Base-by-base conservation (phyloP, 2,888 invertebrate species). In the Monopis laevigella region DNA sequence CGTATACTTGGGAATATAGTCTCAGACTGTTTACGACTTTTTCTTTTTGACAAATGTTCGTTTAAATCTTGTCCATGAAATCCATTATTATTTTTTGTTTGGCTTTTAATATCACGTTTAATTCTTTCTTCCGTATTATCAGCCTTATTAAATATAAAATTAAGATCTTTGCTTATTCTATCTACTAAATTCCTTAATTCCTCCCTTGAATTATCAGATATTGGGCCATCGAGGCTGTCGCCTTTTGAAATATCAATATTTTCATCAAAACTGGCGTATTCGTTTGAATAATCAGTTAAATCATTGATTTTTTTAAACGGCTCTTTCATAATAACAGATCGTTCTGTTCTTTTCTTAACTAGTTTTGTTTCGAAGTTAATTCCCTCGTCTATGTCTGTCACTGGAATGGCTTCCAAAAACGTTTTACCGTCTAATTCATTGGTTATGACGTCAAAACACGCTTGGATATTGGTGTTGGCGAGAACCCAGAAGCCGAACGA, bases 401-500 rank as follows among this genome's bases (percentile, higher is more conserved):
- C 48, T 4, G 46, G 39, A 26, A 54, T 48, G 3, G 50, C 51
- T 46, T 61, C 54, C 12, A 49, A 41, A 1, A 53, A 45, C 13
- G 49, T 54, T 13, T 50, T 36, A 2, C 11, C 54, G 21, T 57
- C 49, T 7, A 38, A 44, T 7, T 44, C 50, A 10, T 52, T 45
- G 4, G 56, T 51, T 19, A 52, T 40, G n/a, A 42, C 30, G 10
- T 64, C 54, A 18, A 56, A 53, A 46, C 89, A 89, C 12, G 85
- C 83, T 39, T 84, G 75, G 16, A 87, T 66, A 55, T 86, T 83
- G 1, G 88, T 85, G 40, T 82, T 83, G 0, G 89, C 87, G 8
- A 92, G 58, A 0, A 90, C 87, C 86, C 89, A 91, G 60, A 92
- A 92, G 0, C 86, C 88, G 34, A 92, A 84, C 0, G 88, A 86